Evolutionary conservation across 1,140 invertebrate species (phyloP), one percentile per base, ranked within the genome.

Genomic region (Aphelenchoides besseyi): DNA sequence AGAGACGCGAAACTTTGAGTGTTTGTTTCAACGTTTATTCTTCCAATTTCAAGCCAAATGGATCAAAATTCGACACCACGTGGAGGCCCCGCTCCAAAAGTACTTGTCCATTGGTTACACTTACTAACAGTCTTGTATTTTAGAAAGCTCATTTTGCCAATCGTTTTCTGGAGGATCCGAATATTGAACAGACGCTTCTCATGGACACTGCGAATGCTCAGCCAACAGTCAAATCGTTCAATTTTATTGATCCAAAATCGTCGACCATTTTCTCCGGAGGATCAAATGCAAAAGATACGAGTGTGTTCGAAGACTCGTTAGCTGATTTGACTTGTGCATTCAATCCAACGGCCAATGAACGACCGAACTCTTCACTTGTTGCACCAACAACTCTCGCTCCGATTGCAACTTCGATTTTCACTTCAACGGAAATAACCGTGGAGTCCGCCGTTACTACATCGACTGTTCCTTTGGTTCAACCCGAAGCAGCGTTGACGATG

Each of bases 1-100:
- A 23, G 12, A 16, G 41, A 48, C 41, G 41, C 41, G 41, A 23
- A 48, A 23, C 12, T 48, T 48, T 48, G 12, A 48, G 41, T 48
- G 12, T 23, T 12, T 48, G 12, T 48, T 48, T 48, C 12, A 48
- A 12, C 41, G 41, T 23, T 23, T 48, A 23, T 23, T 48, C 41
- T 48, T 12, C 41, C 41, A 12, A 23, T 23, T 23, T 48, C 41
- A 48, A 48, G 23, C 23, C 41, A 12, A 48, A 48, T 48, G 41
- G 41, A 48, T 48, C 41, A 48, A 48, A 48, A 48, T 26, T 36
- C 26, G 59, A 61, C 59, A 2, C 59, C 59, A n/a, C 26, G 59
- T 36, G 59, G 59, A 18, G 26, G 59, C 2, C 59, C 59, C n/a
- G 59, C 30, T 16, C 59, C 59, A 18, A 61, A 61, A 36, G 59